Evolutionary conservation across 1,140 invertebrate genomes (phyloP).

Genomic region (Drosophila novamexicana): DNA sequence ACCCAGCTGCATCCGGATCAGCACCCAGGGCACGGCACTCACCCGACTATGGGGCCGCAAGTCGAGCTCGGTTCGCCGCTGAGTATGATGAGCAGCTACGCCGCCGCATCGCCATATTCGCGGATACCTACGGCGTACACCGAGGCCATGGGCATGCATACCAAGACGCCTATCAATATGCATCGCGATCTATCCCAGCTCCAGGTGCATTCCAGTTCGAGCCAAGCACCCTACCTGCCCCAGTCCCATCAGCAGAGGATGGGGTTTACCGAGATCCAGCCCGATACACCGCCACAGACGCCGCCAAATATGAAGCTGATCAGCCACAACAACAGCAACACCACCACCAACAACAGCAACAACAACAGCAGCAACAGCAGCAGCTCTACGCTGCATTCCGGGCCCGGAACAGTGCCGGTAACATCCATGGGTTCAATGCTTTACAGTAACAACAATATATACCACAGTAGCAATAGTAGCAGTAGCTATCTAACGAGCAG

Average conservation of each 20-base stretch:
- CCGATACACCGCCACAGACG: constrained; percentile 95
- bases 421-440: constrained; percentile 85
- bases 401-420: constrained; percentile 86
- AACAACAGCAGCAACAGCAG: constrained; percentile 33
- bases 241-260: constrained; percentile 78
- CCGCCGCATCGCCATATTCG: constrained; percentile 83
- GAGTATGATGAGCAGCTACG: constrained; percentile 84
- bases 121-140: constrained; percentile 82
- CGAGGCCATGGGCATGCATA: constrained; percentile 77
- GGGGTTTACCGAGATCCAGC: constrained; percentile 93
- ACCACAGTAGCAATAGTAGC: constrained; percentile 61
- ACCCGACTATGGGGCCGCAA: constrained; percentile 54
- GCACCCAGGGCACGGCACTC: constrained; percentile 39
- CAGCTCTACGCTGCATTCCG: constrained; percentile 60
- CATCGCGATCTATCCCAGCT: constrained; percentile 50
- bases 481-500: constrained; percentile 86
- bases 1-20: constrained; percentile 33
- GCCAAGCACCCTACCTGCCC: constrained; percentile 51
- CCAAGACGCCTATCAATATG: constrained; percentile 78
- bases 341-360: constrained; percentile 10
- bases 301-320: constrained; percentile 95
- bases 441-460: constrained; percentile 81
- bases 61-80: constrained; percentile 74
- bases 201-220: constrained; percentile 42
- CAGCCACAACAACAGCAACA: constrained; percentile 38